Evolutionary conservation across 2,797 vertebrate genomes (phyloP), one percentile per base, ranked within the genome.

Genomic region (Poecilia velifera): DNA sequence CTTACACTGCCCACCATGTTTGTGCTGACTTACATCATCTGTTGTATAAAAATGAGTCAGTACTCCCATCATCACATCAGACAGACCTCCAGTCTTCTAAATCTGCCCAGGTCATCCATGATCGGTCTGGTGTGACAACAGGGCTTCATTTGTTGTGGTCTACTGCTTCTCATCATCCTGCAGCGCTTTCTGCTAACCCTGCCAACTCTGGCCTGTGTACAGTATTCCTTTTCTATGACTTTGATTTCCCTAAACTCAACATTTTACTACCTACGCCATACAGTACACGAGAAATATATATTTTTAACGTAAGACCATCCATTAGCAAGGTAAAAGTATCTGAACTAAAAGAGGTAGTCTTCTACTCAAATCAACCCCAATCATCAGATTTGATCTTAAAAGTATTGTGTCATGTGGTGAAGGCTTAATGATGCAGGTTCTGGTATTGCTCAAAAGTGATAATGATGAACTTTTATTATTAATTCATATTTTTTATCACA

Each of bases 81-180:
- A 25, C 72, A 53, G 71, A 47, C 45, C 71, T 72, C 71, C 28
- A 49, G 71, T 72, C 64, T 39, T 73, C 46, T 34, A 51, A 31
- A 25, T 41, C 51, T 74, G 36, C n/a, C 14, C 39, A 9, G 53
- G 25, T 55, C 39, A 53, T 74, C 36, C 39, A 55, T n/a, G 36
- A 41, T 66, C 7, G 8, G 64, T 66, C 64, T 57, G 36, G 22
- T 76, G n/a, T 64, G 20, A 62, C 74, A 64, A 76, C 74, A 46
- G 74, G 53, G 8, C n/a, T 46, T 62, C 55, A 51, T 68, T 51
- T 68, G 76, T 71, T 43, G 76, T 70, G 36, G 64, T 71, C 47
- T 70, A 66, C 25, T 55, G 64, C 47, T 71, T 57, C 13, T 59
- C 55, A 64, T 49, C 73, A 41, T 18, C 18, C 0, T 36, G 36